Conservation (phyloP, 2,888 invertebrate species). For the Ophion ventricosus region DNA sequence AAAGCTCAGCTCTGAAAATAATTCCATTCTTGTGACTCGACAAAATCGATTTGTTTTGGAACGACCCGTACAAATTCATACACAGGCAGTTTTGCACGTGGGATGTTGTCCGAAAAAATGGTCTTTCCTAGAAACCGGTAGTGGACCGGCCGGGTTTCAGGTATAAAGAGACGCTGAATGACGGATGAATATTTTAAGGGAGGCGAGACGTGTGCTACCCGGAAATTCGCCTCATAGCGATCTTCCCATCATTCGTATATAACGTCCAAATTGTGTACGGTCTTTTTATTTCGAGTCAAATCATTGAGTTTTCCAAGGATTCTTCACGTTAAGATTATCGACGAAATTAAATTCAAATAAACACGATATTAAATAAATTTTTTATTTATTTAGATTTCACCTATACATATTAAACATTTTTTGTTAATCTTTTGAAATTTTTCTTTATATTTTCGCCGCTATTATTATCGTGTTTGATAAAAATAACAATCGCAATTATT, state of each 20-base stretch:
- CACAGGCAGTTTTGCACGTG: slow-evolving; percentile 39
- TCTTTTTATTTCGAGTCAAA: not conserved
- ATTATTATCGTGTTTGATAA: too few relatives aligned
- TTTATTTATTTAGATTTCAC: not conserved
- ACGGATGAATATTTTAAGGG: slow-evolving; percentile 41
- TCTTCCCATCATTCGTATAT: slow-evolving; percentile 17
- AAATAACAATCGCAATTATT: not conserved
- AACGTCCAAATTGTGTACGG: slow-evolving; percentile 28
- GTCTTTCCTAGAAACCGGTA: slow-evolving; percentile 54
- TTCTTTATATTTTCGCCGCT: too few relatives aligned
- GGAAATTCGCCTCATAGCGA: slow-evolving; percentile 33
- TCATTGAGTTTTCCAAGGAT: slow-evolving; percentile 10
- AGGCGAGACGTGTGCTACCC: slow-evolving; percentile 29
- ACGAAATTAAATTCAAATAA: not conserved
- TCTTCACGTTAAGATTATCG: not conserved
- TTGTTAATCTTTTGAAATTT: not conserved
- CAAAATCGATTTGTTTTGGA: not conserved
- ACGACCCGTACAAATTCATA: slow-evolving; percentile 10
- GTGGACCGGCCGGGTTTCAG: slow-evolving; percentile 47
- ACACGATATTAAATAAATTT: not conserved
- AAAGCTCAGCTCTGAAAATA: not conserved
- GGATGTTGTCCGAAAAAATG: slow-evolving; percentile 36
- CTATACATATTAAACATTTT: not conserved
- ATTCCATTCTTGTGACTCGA: too few relatives aligned
- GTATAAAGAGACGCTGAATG: slow-evolving; percentile 48